phyloP scores from a whole-genome alignment of 2,888 invertebrate species.

The Sinodicranocentrus sp. region DNA sequence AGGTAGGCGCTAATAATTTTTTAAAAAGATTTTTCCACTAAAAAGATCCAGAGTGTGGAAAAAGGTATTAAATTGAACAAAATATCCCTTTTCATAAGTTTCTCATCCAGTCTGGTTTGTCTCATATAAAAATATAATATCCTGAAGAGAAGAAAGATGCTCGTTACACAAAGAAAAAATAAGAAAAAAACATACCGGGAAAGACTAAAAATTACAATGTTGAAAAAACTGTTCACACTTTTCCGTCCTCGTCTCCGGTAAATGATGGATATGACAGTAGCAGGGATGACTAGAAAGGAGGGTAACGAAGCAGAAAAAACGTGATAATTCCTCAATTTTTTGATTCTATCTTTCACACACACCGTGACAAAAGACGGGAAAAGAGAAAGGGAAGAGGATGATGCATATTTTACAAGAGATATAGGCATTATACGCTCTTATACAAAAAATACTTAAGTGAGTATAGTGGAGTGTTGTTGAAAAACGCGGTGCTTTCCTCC shows the following conservation, averaged over 20 bases:
- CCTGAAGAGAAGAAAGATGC: background rate
- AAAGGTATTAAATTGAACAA: background rate
- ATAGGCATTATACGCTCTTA: constrained; percentile 10
- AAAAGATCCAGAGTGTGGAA: background rate
- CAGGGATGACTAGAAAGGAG: constrained; percentile 44
- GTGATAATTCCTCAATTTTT: constrained; percentile 62
- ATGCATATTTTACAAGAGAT: background rate
- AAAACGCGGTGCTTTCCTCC: constrained; percentile 12
- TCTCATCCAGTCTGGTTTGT: background rate
- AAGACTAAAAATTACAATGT: constrained; percentile 4
- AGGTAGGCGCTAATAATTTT: constrained; percentile 21
- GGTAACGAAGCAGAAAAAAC: constrained; percentile 63
- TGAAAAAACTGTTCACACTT: background rate
- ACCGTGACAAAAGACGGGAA: constrained; percentile 39
- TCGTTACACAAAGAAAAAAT: constrained; percentile 9
- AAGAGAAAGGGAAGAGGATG: constrained; percentile 5
- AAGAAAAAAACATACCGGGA: background rate
- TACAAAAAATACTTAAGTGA: no score
- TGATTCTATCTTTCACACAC: constrained; percentile 40
- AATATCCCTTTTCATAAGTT: background rate
- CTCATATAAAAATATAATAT: background rate
- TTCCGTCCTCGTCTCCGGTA: constrained; percentile 27
- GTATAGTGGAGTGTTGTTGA: no score
- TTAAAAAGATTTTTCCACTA: background rate
- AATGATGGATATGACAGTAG: constrained; percentile 54